Evolutionary conservation across 2,888 invertebrate species (phyloP).

Genomic region (Adineta ricciae): DNA sequence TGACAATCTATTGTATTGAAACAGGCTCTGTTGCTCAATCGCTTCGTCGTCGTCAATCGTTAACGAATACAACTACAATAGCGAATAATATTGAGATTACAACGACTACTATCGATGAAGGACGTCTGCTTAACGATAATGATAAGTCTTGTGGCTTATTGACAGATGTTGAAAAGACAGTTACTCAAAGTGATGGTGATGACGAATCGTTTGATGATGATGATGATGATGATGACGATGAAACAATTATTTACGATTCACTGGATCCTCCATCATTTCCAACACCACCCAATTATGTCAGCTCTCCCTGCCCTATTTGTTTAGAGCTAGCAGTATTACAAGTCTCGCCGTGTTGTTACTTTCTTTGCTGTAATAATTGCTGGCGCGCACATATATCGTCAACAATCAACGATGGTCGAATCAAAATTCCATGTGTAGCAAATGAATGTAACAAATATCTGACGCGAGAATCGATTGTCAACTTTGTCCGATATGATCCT

Average conservation of each 20-base stretch:
- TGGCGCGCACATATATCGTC: not conserved
- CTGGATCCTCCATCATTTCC: not conserved
- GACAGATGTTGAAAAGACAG: not conserved
- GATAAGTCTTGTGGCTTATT: not conserved
- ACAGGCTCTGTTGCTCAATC: conserved; percentile 5
- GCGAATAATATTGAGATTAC: not conserved
- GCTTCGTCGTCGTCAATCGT: not conserved
- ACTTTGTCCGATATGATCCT: conserved; percentile 7
- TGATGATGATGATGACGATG: not conserved
- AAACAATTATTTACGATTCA: not conserved
- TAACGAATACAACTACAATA: not conserved
- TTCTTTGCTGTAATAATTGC: conserved; percentile 8
- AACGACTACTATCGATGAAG: not conserved
- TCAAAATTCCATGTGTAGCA: not conserved
- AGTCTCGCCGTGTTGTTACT: conserved; percentile 14
- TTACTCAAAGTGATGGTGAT: not conserved
- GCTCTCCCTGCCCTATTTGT: not conserved
- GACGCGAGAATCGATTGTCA: not conserved
- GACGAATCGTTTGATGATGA: not conserved
- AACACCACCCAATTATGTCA: not conserved
- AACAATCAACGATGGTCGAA: not conserved
- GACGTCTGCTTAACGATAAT: not conserved
- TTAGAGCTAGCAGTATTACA: conserved; percentile 6
- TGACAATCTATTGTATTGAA: not conserved
- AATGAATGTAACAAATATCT: conserved; percentile 16